Conservation (phyloP, 2,888 invertebrate species). For the Synergus umbraculus region DNA sequence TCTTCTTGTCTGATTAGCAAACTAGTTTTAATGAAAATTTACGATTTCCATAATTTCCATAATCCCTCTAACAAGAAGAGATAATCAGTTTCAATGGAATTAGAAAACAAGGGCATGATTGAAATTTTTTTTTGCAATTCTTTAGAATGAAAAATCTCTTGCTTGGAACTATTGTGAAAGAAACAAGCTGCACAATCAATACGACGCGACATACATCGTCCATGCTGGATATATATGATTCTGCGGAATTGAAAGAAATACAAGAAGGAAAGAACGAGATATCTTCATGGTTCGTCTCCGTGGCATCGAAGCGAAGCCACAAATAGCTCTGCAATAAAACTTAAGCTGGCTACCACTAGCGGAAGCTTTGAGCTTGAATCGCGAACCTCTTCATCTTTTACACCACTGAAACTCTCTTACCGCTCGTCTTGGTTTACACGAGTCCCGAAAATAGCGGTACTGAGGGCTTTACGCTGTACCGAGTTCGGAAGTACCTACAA, state of each 20-base stretch:
- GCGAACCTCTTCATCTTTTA: constrained; percentile 46
- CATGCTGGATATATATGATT: neutral
- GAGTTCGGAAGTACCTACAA: constrained; percentile 62
- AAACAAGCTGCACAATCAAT: neutral
- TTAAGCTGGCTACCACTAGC: constrained; percentile 19
- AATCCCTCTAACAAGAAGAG: no score
- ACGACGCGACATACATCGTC: neutral
- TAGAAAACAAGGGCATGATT: no score
- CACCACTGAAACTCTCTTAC: constrained; percentile 57
- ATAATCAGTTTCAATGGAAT: no score
- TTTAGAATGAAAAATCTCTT: neutral
- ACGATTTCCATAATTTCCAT: no score
- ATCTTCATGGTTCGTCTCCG: neutral
- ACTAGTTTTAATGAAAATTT: no score
- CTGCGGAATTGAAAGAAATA: constrained; percentile 6
- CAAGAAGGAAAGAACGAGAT: neutral
- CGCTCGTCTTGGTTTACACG: constrained; percentile 55
- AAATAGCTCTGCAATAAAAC: constrained; percentile 31
- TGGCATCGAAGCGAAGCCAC: constrained; percentile 1
- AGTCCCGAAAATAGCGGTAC: constrained; percentile 58
- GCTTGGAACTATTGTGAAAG: neutral
- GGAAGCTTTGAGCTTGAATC: constrained; percentile 23
- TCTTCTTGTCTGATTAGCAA: no score
- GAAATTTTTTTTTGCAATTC: neutral
- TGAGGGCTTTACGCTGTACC: constrained; percentile 61